Conservation (phyloP, 1,140 invertebrate genomes). For the Bemisia tabaci region DNA sequence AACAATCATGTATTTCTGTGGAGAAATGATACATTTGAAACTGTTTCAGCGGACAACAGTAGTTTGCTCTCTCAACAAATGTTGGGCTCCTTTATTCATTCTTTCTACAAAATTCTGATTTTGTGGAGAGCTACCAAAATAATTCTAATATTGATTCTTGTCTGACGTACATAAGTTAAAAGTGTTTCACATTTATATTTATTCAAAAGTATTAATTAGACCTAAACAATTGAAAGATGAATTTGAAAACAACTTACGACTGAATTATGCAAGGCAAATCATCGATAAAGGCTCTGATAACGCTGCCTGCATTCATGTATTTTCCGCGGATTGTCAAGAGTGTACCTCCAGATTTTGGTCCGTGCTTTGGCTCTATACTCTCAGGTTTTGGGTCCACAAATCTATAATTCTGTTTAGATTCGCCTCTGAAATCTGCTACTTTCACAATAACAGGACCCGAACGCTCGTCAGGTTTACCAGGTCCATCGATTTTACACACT, state of each 20-base stretch:
- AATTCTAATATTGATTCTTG: too few relatives aligned
- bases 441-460: conserved; percentile 76
- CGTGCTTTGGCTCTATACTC: conserved; percentile 71
- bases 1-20: too few relatives aligned
- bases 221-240: too few relatives aligned
- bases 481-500: conserved; percentile 78
- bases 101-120: too few relatives aligned
- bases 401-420: conserved; percentile 65
- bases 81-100: too few relatives aligned
- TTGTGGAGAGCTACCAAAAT: too few relatives aligned
- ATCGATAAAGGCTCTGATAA: conserved; percentile 78
- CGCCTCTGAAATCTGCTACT: conserved; percentile 75
- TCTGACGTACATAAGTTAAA: too few relatives aligned
- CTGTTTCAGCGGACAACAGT: too few relatives aligned
- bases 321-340: conserved; percentile 73
- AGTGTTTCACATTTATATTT: too few relatives aligned
- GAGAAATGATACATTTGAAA: too few relatives aligned
- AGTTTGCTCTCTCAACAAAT: too few relatives aligned
- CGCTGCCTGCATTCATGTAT: conserved; percentile 89
- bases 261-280: conserved; percentile 68
- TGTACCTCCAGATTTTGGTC: conserved; percentile 88
- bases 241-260: conserved; percentile 34
- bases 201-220: too few relatives aligned
- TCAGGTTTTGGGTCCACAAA: conserved; percentile 79
- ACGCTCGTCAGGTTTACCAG: conserved; percentile 54